Conservation (phyloP, 2,888 invertebrate species). For the Silvanus unidentatus region DNA sequence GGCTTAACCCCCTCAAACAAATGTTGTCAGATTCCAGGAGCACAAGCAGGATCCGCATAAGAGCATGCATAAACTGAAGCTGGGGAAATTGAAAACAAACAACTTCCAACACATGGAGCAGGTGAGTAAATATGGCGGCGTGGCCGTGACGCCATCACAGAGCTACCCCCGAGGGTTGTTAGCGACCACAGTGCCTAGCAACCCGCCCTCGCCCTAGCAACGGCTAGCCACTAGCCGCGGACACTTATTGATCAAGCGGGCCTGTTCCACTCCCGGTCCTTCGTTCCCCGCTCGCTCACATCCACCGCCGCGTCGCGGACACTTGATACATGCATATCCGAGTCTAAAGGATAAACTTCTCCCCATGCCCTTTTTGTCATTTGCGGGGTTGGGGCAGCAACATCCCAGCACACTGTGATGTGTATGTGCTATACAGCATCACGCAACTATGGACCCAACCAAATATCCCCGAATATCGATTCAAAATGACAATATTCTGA, state of each 20-base stretch:
- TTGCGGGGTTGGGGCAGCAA: background rate
- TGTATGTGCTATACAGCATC: constrained; percentile 8
- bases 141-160: constrained; percentile 46
- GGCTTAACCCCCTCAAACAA: constrained; percentile 2
- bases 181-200: constrained; percentile 51
- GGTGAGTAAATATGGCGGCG: constrained; percentile 48
- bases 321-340: constrained; percentile 35
- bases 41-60: constrained; percentile 12
- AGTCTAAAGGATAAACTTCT: constrained; percentile 22
- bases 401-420: background rate
- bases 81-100: constrained; percentile 45
- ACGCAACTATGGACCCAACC: constrained; percentile 15
- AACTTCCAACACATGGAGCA: constrained; percentile 40
- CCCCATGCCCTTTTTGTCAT: constrained; percentile 8
- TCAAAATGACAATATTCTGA: constrained; percentile 1
- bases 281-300: constrained; percentile 15
- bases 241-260: constrained; percentile 49
- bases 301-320: constrained; percentile 12
- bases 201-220: constrained; percentile 51
- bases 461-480: constrained; percentile 5
- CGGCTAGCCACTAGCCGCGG: constrained; percentile 51
- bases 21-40: constrained; percentile 10
- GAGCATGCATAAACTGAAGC: constrained; percentile 35
- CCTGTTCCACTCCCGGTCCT: constrained; percentile 21
- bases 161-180: constrained; percentile 49